Percentiles rank a stretch among this genome's conserved stretches.
Evolutionary conservation across 2,113 vertebrate genomes (phyloP).

Genomic region (Conger conger): DNA sequence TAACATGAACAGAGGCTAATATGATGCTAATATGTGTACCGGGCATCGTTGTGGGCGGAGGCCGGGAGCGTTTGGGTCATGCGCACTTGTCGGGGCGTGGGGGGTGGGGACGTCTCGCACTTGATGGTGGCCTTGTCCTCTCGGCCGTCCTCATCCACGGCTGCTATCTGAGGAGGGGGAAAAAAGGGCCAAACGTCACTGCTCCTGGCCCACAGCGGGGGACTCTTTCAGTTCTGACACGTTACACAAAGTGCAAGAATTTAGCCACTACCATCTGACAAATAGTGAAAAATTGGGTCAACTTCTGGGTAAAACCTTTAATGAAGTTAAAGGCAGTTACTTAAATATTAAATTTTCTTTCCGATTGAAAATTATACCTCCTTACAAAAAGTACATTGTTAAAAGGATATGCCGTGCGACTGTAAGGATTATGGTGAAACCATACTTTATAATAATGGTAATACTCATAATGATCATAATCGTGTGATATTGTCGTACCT

Average conservation of each 20-base stretch:
- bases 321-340: no score
- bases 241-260: neutral
- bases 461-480: no score
- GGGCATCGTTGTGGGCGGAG: slow-evolving; percentile 91
- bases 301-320: no score
- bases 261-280: neutral
- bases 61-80: slow-evolving; percentile 97
- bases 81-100: slow-evolving; percentile 89
- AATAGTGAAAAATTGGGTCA: no score
- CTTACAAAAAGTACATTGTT: no score
- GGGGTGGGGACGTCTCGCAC: slow-evolving; percentile 95
- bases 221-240: neutral
- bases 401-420: neutral
- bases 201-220: neutral
- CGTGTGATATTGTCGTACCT: slow-evolving; percentile 69
- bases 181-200: neutral
- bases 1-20: no score
- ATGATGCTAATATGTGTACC: no score
- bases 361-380: no score
- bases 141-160: slow-evolving; percentile 91
- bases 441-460: no score
- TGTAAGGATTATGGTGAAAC: neutral
- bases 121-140: slow-evolving; percentile 99
- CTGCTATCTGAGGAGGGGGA: slow-evolving; percentile 78
- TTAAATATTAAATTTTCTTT: no score